Evolutionary conservation across 2,888 invertebrate species (phyloP).

Genomic region (Leptura quadrifasciata): DNA sequence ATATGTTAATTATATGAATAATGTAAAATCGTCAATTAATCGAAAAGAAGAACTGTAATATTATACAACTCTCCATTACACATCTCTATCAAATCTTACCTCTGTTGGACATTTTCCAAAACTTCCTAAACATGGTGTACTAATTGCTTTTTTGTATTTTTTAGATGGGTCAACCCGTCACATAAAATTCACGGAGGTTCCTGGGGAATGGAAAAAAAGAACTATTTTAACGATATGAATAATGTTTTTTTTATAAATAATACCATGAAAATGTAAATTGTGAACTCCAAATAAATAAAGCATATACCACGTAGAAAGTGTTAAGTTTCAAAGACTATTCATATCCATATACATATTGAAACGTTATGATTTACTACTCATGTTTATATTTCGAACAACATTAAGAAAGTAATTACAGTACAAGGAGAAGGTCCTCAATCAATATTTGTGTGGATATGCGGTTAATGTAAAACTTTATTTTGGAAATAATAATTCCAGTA

Average conservation of each 20-base stretch:
- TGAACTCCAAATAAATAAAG: slow-evolving; percentile 1
- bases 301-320: background rate
- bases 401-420: background rate
- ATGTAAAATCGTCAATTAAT: no score
- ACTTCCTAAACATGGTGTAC: background rate
- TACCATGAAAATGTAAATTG: slow-evolving; percentile 20
- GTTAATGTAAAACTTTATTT: no score
- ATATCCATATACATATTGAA: background rate
- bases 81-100: background rate
- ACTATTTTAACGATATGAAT: slow-evolving; percentile 35
- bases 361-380: no score
- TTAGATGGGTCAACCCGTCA: slow-evolving; percentile 43
- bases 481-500: no score
- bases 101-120: background rate
- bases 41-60: no score
- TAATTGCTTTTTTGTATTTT: slow-evolving; percentile 37
- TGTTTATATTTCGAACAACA: no score
- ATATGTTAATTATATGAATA: no score
- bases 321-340: background rate
- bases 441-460: no score
- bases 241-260: background rate
- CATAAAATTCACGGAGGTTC: slow-evolving; percentile 29
- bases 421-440: no score
- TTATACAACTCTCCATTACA: no score
- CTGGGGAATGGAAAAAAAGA: slow-evolving; percentile 31